Evolutionary conservation across 1,140 invertebrate genomes (phyloP).

Genomic region (Conus betulinus): DNA sequence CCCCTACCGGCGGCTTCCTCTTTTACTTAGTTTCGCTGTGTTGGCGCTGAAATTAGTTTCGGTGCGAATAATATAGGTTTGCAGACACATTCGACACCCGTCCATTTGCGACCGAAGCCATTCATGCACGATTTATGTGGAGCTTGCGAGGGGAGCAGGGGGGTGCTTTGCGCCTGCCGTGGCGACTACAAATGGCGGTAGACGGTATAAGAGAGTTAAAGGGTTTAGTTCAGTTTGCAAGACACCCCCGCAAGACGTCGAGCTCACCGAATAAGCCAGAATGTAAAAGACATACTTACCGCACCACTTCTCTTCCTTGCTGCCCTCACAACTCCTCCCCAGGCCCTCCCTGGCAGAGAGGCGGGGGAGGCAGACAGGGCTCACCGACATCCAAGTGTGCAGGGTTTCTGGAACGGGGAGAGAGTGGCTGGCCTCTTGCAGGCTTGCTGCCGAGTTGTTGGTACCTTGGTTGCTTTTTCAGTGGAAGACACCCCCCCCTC

Average conservation of each 20-base stretch:
- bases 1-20: neutral
- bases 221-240: neutral
- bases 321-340: too few species aligned
- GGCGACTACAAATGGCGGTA: slow-evolving; percentile 29
- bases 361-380: too few species aligned
- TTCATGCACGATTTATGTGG: slow-evolving; percentile 18
- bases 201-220: too few species aligned
- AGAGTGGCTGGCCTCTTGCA: too few species aligned
- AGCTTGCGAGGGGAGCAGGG: neutral
- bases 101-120: neutral
- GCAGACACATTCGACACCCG: slow-evolving; percentile 32
- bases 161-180: slow-evolving; percentile 30
- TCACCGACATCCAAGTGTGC: too few species aligned
- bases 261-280: neutral
- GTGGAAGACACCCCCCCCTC: too few species aligned
- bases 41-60: slow-evolving; percentile 25
- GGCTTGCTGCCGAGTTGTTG: too few species aligned
- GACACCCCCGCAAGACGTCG: neutral
- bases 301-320: too few species aligned
- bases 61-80: slow-evolving; percentile 25
- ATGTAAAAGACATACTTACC: neutral
- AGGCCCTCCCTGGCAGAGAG: too few species aligned
- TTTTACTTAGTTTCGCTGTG: neutral
- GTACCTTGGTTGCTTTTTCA: too few species aligned
- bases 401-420: too few species aligned